phyloP scores from a whole-genome alignment of 2,113 vertebrate species.

The Hydrochoerus hydrochaeris region DNA sequence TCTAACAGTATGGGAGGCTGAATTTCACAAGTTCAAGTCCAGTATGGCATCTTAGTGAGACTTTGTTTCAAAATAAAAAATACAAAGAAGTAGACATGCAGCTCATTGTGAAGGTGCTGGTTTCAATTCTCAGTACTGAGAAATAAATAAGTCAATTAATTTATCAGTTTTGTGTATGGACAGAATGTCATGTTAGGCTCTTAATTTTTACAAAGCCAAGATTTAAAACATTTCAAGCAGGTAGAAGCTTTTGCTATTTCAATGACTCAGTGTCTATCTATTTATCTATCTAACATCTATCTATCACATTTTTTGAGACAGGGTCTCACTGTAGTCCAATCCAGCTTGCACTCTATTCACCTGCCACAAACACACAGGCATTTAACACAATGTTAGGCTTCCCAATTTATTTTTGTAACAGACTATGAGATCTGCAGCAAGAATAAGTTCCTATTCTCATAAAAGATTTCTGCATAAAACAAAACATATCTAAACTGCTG shows the following conservation, averaged over 20 bases:
- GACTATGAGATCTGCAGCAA: not conserved
- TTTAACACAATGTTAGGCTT: not conserved
- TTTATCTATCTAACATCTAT: not conserved
- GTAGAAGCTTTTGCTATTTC: not conserved
- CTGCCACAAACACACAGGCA: not conserved
- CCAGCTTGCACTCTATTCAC: not conserved
- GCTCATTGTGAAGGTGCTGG: not conserved
- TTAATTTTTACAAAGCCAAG: not conserved
- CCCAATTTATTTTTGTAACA: conserved; percentile 22
- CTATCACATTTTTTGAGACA: not conserved
- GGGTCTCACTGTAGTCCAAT: not conserved
- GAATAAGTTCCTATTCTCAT: not conserved
- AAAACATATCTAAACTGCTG: not conserved
- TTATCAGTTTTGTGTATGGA: not conserved
- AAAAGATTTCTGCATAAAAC: not conserved
- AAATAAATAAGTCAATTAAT: not conserved
- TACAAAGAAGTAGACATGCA: not conserved
- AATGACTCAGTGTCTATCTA: not conserved
- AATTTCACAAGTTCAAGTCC: not conserved
- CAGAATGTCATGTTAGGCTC: not conserved
- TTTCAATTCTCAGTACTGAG: not conserved
- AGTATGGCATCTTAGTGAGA: not conserved
- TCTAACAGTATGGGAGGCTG: not conserved
- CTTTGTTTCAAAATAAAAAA: not conserved
- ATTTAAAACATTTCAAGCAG: not conserved